Conservation (phyloP, 2,113 vertebrate genomes). For the Dascyllus trimaculatus region DNA sequence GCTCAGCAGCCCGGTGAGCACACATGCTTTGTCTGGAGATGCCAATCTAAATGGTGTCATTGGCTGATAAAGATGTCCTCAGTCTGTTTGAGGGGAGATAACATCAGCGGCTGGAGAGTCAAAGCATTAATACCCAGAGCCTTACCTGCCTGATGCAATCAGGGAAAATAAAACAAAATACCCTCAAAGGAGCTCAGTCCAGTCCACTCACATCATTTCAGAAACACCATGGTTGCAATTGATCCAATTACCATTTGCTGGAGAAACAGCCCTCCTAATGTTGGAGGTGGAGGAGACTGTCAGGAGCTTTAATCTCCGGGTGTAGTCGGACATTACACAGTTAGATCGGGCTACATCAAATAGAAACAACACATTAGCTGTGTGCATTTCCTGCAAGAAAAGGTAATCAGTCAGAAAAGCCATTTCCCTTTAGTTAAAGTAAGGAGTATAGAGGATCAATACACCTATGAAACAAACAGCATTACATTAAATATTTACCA, state of each 20-base stretch:
- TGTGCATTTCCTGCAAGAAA: not conserved
- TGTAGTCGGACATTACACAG: constrained; percentile 47
- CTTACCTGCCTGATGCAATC: constrained; percentile 73
- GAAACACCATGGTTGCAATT: constrained; percentile 58
- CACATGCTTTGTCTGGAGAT: constrained; percentile 72
- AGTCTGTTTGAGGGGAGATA: constrained; percentile 61
- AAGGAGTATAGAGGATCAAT: no score
- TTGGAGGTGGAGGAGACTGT: constrained; percentile 32
- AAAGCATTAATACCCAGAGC: constrained; percentile 45
- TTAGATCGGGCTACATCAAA: constrained; percentile 15
- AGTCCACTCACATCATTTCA: constrained; percentile 57
- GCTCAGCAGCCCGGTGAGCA: constrained; percentile 39
- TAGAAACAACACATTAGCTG: not conserved
- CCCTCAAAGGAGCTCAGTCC: constrained; percentile 39
- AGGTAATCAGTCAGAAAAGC: not conserved
- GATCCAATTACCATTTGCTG: constrained; percentile 71
- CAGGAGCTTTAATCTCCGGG: constrained; percentile 49
- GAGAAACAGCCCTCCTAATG: constrained; percentile 16
- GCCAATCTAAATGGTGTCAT: constrained; percentile 75
- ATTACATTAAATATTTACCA: no score
- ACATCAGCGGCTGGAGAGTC: constrained; percentile 56
- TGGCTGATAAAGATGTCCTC: constrained; percentile 63
- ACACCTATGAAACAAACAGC: no score
- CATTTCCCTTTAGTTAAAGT: not conserved
- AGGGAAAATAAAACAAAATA: constrained; percentile 53